phyloP scores from a whole-genome alignment of 2,797 vertebrate genomes.

The Propithecus perrieri region DNA sequence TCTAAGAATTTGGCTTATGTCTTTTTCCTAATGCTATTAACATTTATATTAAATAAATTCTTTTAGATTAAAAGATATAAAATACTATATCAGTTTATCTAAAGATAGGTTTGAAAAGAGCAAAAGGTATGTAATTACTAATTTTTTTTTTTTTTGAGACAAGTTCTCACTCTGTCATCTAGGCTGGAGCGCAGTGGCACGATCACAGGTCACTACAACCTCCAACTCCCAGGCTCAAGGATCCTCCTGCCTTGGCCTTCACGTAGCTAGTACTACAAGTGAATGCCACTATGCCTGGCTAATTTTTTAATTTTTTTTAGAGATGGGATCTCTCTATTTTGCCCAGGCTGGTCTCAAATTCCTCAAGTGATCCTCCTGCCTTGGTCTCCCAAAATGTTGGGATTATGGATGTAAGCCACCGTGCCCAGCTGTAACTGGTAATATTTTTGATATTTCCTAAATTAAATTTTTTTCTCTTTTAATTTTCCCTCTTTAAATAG shows the following conservation, averaged over 20 bases:
- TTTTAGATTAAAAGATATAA: slow-evolving; percentile 39
- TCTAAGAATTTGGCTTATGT: background rate
- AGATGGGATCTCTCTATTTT: background rate
- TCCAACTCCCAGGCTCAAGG: background rate
- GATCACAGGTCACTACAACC: background rate
- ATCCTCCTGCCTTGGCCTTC: background rate
- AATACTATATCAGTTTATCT: background rate
- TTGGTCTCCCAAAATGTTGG: background rate
- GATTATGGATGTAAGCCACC: background rate
- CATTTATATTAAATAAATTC: slow-evolving; percentile 7
- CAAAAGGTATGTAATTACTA: background rate
- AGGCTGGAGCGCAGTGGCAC: background rate
- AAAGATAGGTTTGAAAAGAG: background rate
- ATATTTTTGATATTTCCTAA: slow-evolving; percentile 17
- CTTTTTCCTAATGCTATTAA: background rate
- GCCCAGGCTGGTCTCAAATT: background rate
- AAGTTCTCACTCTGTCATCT: background rate
- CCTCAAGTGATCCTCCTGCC: background rate
- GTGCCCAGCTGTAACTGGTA: background rate
- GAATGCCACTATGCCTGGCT: background rate
- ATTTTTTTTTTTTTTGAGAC: background rate
- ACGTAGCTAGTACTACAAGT: background rate
- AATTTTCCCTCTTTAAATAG: background rate
- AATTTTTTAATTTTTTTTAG: background rate
- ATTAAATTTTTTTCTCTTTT: slow-evolving; percentile 8